Conservation (phyloP, 2,888 invertebrate species). For the Deilephila elpenor region DNA sequence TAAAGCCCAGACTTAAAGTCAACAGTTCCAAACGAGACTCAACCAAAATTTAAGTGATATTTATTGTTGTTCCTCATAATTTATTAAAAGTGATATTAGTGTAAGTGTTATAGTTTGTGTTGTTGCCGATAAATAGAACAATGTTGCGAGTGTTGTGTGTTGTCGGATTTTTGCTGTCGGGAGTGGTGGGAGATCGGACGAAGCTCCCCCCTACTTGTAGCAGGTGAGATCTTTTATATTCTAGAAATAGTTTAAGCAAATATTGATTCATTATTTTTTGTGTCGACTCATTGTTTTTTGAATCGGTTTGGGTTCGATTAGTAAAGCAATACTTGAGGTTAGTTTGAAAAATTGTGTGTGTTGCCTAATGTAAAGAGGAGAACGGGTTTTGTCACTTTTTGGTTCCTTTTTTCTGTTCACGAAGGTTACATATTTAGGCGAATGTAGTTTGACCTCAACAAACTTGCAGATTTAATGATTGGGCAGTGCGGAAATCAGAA, state of each 20-base stretch:
- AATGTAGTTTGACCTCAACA: conserved; percentile 5
- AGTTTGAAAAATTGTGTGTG: no score
- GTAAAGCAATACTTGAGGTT: no score
- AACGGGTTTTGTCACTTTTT: no score
- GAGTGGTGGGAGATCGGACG: conserved; percentile 69
- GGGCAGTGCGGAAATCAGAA: background rate
- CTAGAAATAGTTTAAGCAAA: background rate
- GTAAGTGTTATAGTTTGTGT: conserved; percentile 36
- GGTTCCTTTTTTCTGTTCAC: no score
- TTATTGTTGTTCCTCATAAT: conserved; percentile 57
- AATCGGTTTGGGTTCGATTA: no score
- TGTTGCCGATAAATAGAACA: conserved; percentile 43
- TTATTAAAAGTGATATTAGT: conserved; percentile 69
- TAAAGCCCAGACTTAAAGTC: conserved; percentile 48
- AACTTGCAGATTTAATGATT: background rate
- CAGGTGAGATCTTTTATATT: conserved; percentile 74
- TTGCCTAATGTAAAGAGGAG: no score
- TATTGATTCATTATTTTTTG: no score
- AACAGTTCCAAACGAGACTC: conserved; percentile 39
- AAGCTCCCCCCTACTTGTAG: conserved; percentile 81
- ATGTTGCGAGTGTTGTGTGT: conserved; percentile 65
- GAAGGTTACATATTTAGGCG: background rate
- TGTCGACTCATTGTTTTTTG: no score
- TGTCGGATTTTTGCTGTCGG: conserved; percentile 56
- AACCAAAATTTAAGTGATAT: conserved; percentile 49